Conservation (phyloP, 2,113 vertebrate species). For the Upupa epops region DNA sequence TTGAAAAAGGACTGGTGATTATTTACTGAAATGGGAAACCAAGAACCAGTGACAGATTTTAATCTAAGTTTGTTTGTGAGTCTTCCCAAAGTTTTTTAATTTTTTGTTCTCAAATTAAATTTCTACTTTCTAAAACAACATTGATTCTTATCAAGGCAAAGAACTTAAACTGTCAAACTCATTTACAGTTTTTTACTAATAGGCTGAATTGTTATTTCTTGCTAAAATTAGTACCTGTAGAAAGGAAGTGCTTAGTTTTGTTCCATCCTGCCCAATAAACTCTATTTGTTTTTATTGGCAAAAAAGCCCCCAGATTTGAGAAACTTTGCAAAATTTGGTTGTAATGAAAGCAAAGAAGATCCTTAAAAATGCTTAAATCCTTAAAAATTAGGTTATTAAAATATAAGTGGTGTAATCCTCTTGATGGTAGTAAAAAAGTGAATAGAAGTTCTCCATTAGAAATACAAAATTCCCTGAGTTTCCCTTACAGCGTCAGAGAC, state of each 20-base stretch:
- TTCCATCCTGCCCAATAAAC: background rate
- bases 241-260: background rate
- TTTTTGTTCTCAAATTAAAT: background rate
- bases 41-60: background rate
- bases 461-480: background rate
- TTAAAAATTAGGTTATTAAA: background rate
- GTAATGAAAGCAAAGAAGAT: background rate
- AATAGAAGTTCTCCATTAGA: background rate
- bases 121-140: background rate
- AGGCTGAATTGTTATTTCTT: background rate
- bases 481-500: background rate
- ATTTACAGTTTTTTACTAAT: background rate
- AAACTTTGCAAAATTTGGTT: background rate
- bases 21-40: background rate
- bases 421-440: background rate
- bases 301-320: background rate
- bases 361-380: too few relatives aligned
- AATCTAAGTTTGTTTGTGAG: background rate
- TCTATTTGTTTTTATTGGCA: background rate
- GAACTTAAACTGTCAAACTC: background rate
- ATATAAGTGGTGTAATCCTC: background rate
- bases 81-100: background rate
- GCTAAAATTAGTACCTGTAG: background rate
- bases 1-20: background rate
- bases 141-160: slow-evolving; percentile 6